Evolutionary conservation across 2,113 vertebrate species (phyloP), one percentile per base, ranked within the genome.

Genomic region (Lasiurus cinereus): DNA sequence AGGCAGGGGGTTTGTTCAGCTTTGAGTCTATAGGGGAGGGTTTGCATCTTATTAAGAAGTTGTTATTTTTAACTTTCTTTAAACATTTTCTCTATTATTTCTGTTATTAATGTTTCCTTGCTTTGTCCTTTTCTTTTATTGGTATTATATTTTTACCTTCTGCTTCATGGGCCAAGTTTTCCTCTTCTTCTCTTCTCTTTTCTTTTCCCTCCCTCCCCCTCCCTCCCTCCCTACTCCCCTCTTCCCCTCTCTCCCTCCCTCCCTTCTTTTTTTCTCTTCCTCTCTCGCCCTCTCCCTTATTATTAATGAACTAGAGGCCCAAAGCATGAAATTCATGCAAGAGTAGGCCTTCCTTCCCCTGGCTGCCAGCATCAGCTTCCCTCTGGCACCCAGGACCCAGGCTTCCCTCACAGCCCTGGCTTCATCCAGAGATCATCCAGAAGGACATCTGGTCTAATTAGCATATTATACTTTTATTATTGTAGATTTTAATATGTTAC

Each of bases 131-230:
- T 88, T 33, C 56, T 48, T 16, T 91, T 62, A 79, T n/a, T 39
- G 36, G 67, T 87, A 90, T 67, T 70, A 66, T n/a, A 89, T 73
- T 91, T 74, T 50, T 76, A 36, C 76, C 39, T 95, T 96, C 36
- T 74, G 69, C 31, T 80, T 36, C 43, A 64, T 13, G 8, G 31
- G 70, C 14, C 84, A 88, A 52, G 16, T 84, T 87, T 93, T 86
- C n/a, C 56, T 87, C 46, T 27, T 91, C 48, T 62, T 88, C 70
- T 31, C 69, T 43, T 43, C 21, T 46, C 13, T 72, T 52, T 52
- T 54, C 52, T 18, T 54, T 54, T 50, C 48, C 2, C 1, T n/a
- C 64, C 7, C 2, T 27, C 43, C 7, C 14, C 10, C 19, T 24
- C 24, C 0, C 19, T 16, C 62, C 8, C 22, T 11, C 2, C 5